phyloP scores from a whole-genome alignment of 2,113 vertebrate genomes.

The Centropus bengalensis region DNA sequence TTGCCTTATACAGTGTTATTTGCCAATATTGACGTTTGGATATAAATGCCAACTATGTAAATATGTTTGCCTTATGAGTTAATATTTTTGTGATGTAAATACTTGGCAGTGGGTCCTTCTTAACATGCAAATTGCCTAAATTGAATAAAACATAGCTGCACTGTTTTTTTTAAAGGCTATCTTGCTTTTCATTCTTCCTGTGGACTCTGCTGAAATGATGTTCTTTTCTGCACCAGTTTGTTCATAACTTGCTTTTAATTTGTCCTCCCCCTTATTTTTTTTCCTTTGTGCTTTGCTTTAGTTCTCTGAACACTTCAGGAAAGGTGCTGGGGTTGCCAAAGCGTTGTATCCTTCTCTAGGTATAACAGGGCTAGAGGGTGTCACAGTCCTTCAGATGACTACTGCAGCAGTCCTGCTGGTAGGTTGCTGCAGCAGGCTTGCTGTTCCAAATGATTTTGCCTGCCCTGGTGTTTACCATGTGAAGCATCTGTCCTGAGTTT shows the following conservation, averaged over 20 bases:
- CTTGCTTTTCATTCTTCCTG: background rate
- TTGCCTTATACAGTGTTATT: background rate
- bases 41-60: background rate
- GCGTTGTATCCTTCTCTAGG: background rate
- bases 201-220: background rate
- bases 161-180: background rate
- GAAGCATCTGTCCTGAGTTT: background rate
- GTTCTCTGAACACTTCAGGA: background rate
- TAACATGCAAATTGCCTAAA: background rate
- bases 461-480: background rate
- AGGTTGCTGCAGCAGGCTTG: background rate
- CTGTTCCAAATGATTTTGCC: background rate
- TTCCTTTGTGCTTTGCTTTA: rapidly evolving
- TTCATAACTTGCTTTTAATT: background rate
- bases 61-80: background rate
- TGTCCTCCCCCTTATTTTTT: no score
- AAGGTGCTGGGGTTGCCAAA: background rate
- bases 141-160: background rate
- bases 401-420: background rate
- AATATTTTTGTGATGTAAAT: background rate
- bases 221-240: background rate
- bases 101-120: background rate
- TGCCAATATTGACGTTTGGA: background rate
- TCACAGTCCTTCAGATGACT: background rate
- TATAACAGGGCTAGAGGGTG: background rate